A percentile compares a stretch with the other conserved stretches of the same genome.
These are phyloP conservation scores for Ceryle rudis DNA, from an alignment of 2,797 vertebrate genomes.

Conservation along the genomic window DNA sequence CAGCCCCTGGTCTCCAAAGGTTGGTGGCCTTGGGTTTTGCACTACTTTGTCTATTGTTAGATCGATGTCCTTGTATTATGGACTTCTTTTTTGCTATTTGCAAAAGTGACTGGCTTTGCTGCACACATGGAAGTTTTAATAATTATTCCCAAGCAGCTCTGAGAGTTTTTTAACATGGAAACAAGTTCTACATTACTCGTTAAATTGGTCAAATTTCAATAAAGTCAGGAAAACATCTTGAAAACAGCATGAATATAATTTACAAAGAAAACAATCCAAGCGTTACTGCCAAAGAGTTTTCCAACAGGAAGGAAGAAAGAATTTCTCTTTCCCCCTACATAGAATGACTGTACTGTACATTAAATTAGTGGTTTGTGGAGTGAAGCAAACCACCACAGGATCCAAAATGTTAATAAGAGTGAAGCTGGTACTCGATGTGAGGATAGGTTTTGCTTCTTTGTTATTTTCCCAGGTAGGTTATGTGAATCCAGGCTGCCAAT, in stretches of 20 bases:
- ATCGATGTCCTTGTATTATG: slow-evolving; percentile 68
- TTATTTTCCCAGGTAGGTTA: background rate
- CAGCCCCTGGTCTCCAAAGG: background rate
- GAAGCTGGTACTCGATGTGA: slow-evolving; percentile 12
- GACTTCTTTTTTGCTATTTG: slow-evolving; percentile 35
- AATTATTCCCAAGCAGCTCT: slow-evolving; percentile 82
- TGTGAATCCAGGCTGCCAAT: background rate
- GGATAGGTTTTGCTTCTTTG: slow-evolving; percentile 33
- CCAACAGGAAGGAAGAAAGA: slow-evolving; percentile 84
- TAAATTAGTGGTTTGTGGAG: slow-evolving; percentile 79
- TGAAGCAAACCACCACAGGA: slow-evolving; percentile 76
- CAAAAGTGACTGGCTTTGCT: slow-evolving; percentile 72
- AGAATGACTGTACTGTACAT: slow-evolving; percentile 78
- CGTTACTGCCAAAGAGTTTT: slow-evolving; percentile 85
- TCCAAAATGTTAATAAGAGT: slow-evolving; percentile 39
- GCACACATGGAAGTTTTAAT: slow-evolving; percentile 82
- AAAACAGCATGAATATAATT: slow-evolving; percentile 86
- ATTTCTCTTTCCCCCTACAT: slow-evolving; percentile 77
- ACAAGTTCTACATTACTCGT: slow-evolving; percentile 84
- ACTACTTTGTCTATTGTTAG: slow-evolving; percentile 60
- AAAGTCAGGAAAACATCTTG: slow-evolving; percentile 85
- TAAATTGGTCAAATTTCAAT: slow-evolving; percentile 85
- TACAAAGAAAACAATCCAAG: slow-evolving; percentile 86
- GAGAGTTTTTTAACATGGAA: slow-evolving; percentile 82
- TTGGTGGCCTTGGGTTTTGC: slow-evolving; percentile 50